Evolutionary conservation across 30 jellyfish, hydroid and myxozoan genomes (phyloP).

Genomic region (Clytia hemisphaerica): DNA sequence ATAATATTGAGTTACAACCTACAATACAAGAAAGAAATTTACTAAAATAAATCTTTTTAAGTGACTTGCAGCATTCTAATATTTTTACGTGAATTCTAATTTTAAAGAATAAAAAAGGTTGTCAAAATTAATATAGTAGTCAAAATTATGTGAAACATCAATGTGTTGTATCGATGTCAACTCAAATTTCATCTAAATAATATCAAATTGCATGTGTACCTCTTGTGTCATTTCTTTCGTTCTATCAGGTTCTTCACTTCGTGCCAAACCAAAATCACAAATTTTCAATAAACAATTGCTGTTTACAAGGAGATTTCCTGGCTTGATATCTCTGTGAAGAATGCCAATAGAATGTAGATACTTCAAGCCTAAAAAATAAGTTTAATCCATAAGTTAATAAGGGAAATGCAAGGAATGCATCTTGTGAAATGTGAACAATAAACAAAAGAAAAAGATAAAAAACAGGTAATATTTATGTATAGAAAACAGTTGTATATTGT

Average conservation of each 20-base stretch:
- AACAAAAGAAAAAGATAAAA: too few relatives aligned
- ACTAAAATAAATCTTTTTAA: not conserved
- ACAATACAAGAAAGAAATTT: not conserved
- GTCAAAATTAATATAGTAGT: too few relatives aligned
- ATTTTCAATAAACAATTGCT: conserved; percentile 91
- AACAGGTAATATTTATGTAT: too few relatives aligned
- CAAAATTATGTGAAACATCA: too few relatives aligned
- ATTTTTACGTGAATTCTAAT: not conserved
- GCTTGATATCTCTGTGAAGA: conserved; percentile 93
- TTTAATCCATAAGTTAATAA: too few relatives aligned
- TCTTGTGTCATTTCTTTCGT: conserved; percentile 96
- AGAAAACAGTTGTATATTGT: too few relatives aligned
- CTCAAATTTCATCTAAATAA: too few relatives aligned
- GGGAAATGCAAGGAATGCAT: too few relatives aligned
- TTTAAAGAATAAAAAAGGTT: too few relatives aligned
- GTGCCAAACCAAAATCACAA: conserved; percentile 93
- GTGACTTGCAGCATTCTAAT: not conserved
- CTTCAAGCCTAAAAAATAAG: conserved; percentile 62
- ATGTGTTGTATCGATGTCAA: too few relatives aligned
- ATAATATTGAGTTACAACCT: conserved; percentile 93
- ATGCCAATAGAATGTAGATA: conserved; percentile 96
- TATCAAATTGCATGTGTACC: conserved; percentile 45
- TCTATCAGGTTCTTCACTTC: conserved; percentile 85
- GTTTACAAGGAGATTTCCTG: conserved; percentile 90
- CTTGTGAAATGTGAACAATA: too few relatives aligned